phyloP scores from a whole-genome alignment of 2,888 invertebrate species.

The Latrodectus hesperus region DNA sequence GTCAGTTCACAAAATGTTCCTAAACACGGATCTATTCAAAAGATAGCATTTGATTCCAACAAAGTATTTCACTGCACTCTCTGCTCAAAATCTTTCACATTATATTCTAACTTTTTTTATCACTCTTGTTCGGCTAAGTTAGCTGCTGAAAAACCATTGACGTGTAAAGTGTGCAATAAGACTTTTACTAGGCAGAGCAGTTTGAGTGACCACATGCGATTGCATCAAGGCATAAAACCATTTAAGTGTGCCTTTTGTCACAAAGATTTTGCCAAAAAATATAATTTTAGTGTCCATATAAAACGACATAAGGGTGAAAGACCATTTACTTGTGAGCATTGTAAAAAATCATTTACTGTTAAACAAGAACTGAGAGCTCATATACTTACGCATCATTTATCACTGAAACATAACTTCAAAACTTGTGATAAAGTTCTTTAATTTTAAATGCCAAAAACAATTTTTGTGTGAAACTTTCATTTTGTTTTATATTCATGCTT shows the following conservation, averaged over 20 bases:
- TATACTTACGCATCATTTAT: background rate
- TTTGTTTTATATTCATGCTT: no score
- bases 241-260: constrained; percentile 35
- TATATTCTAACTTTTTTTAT: constrained; percentile 3
- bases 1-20: no score
- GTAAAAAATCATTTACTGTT: constrained; percentile 2
- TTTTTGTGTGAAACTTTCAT: no score
- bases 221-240: constrained; percentile 45
- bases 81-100: constrained; percentile 2
- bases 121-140: constrained; percentile 7
- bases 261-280: constrained; percentile 49
- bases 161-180: constrained; percentile 31
- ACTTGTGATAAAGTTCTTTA: no score
- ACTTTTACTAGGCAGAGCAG: constrained; percentile 52
- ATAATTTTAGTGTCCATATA: constrained; percentile 45
- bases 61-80: background rate
- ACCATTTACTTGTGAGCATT: background rate
- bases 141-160: background rate
- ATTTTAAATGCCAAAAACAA: no score
- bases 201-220: constrained; percentile 36
- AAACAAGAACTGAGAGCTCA: constrained; percentile 5
- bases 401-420: no score
- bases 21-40: no score
- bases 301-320: constrained; percentile 26
- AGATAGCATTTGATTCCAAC: background rate